phyloP scores from a whole-genome alignment of 1,140 invertebrate genomes.

The Hylyphantes graminicola region DNA sequence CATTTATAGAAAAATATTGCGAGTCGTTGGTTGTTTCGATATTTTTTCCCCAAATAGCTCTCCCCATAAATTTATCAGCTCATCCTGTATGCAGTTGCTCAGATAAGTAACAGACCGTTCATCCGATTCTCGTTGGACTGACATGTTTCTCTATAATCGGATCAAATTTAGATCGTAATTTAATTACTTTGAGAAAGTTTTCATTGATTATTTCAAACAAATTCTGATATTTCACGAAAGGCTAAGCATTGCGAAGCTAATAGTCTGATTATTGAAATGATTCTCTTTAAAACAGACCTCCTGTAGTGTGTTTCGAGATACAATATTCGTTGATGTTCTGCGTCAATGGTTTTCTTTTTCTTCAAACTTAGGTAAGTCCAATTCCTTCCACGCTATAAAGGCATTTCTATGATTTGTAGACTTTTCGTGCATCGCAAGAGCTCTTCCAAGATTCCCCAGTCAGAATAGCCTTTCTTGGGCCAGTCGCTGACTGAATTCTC shows the following conservation, averaged over 20 bases:
- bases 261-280: slow-evolving; percentile 23
- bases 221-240: slow-evolving; percentile 22
- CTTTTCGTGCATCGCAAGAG: slow-evolving; percentile 13
- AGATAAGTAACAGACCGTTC: no score
- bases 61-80: background rate
- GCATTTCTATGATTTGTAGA: slow-evolving; percentile 14
- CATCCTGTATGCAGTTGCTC: no score
- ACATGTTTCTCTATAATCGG: no score
- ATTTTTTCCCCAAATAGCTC: background rate
- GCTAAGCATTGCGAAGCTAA: slow-evolving; percentile 33
- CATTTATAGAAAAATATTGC: background rate
- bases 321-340: slow-evolving; percentile 9
- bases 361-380: background rate
- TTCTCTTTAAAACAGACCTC: slow-evolving; percentile 33
- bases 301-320: slow-evolving; percentile 32
- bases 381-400: slow-evolving; percentile 24
- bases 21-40: background rate
- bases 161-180: no score
- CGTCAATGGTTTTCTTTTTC: slow-evolving; percentile 10
- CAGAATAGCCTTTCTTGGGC: slow-evolving; percentile 8
- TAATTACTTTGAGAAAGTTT: background rate
- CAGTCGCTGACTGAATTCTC: slow-evolving; percentile 13
- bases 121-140: no score
- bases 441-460: slow-evolving; percentile 1
- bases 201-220: slow-evolving; percentile 49